phyloP scores from a whole-genome alignment of 1,140 invertebrate species.

The Pseudomyrmex cubaensis region DNA sequence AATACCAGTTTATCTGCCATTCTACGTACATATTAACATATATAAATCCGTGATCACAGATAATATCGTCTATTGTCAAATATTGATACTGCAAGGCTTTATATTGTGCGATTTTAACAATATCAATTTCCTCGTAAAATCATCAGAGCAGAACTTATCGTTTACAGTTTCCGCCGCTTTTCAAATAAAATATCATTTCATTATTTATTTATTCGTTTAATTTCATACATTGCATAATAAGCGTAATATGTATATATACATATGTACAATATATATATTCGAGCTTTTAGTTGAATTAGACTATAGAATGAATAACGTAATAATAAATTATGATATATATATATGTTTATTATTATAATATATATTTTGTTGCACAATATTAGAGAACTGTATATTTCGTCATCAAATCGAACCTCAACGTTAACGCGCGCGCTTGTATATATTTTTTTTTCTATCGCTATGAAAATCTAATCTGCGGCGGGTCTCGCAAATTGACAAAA shows the following conservation, averaged over 20 bases:
- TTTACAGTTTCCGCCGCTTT: not conserved
- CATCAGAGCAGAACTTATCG: conserved; percentile 8
- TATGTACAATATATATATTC: not conserved
- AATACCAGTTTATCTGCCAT: not conserved
- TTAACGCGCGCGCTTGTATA: not conserved
- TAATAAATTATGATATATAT: too few species aligned
- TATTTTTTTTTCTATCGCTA: not conserved
- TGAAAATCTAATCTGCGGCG: conserved; percentile 4
- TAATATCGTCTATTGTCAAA: not conserved
- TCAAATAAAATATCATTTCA: conserved; percentile 1
- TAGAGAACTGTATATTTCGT: not conserved
- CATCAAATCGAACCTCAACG: not conserved
- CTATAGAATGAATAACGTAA: too few species aligned
- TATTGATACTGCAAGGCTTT: conserved; percentile 32
- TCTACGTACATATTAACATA: conserved; percentile 14
- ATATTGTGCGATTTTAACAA: not conserved
- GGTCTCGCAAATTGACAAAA: conserved; percentile 72
- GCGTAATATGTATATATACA: not conserved
- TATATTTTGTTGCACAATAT: too few species aligned
- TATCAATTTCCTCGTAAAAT: conserved; percentile 16
- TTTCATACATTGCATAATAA: not conserved
- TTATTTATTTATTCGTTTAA: conserved; percentile 4
- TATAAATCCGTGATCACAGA: not conserved
- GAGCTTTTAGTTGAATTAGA: not conserved
- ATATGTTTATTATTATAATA: too few species aligned